phyloP scores from a whole-genome alignment of 2,888 invertebrate species.

The Polymixis flavicincta region DNA sequence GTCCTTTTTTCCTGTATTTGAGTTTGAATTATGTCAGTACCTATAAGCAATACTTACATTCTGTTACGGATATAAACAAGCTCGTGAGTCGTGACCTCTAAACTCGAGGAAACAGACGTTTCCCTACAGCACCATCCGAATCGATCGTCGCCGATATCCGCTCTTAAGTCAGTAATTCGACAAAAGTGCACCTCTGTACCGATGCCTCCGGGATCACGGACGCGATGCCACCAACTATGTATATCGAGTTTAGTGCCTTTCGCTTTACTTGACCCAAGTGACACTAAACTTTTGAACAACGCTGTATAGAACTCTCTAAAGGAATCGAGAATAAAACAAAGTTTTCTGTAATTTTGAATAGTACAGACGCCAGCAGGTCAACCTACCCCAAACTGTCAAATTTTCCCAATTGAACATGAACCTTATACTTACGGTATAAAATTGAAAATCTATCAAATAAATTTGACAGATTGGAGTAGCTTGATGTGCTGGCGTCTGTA shows the following conservation, averaged over 20 bases:
- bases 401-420: too few relatives aligned
- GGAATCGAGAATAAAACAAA: not conserved
- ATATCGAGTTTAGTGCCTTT: constrained; percentile 31
- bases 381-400: too few relatives aligned
- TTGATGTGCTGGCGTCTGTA: too few relatives aligned
- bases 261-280: constrained; percentile 33
- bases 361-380: too few relatives aligned
- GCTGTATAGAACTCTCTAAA: not conserved
- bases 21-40: not conserved
- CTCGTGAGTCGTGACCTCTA: constrained; percentile 5
- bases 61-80: not conserved
- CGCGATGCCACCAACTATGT: constrained; percentile 8
- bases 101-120: constrained; percentile 3
- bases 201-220: constrained; percentile 15
- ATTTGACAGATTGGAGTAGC: too few relatives aligned
- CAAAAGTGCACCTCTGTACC: constrained; percentile 39
- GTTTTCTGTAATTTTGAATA: not conserved
- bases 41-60: not conserved
- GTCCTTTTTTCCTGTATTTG: not conserved
- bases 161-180: constrained; percentile 28
- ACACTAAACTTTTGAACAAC: constrained; percentile 25
- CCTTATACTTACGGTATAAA: too few relatives aligned
- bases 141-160: constrained; percentile 27
- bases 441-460: too few relatives aligned
- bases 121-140: constrained; percentile 5